Conservation (phyloP, 2,888 invertebrate genomes). For the Neoascia interrupta region DNA sequence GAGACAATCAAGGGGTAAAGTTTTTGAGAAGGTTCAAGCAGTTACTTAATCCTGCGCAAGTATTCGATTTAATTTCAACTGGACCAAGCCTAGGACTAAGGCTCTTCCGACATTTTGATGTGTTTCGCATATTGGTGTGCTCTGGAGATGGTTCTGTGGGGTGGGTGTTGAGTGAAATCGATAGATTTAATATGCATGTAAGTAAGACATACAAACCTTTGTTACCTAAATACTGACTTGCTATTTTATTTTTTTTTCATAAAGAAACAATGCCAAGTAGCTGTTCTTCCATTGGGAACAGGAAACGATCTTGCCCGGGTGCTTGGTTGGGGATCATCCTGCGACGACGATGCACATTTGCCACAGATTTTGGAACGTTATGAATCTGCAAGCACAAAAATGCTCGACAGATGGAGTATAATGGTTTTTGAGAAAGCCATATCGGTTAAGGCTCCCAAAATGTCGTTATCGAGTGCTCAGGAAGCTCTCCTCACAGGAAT, state of each 20-base stretch:
- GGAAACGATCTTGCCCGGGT: constrained; percentile 98
- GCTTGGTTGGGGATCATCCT: constrained; percentile 97
- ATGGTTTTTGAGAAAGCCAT: constrained; percentile 93
- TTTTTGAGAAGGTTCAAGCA: constrained; percentile 97
- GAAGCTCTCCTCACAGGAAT: constrained; percentile 83
- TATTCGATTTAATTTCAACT: constrained; percentile 95
- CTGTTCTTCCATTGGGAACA: constrained; percentile 96
- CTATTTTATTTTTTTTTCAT: background rate
- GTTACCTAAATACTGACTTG: background rate
- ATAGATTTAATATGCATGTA: constrained; percentile 96
- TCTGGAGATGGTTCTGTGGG: constrained; percentile 99
- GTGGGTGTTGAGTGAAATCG: constrained; percentile 98
- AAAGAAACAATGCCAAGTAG: constrained; percentile 95
- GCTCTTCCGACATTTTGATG: constrained; percentile 96
- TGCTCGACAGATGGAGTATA: constrained; percentile 98
- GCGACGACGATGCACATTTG: constrained; percentile 96
- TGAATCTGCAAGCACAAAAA: constrained; percentile 98
- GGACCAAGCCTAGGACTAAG: constrained; percentile 91
- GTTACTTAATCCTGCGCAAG: constrained; percentile 97
- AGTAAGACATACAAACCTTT: constrained; percentile 79
- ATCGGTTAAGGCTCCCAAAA: constrained; percentile 82
- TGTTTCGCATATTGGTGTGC: constrained; percentile 96
- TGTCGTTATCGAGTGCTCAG: constrained; percentile 81
- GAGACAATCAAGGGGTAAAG: constrained; percentile 98
- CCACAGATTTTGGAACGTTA: constrained; percentile 95